A percentile compares a stretch with the other conserved stretches of the same genome.
phyloP scores from a whole-genome alignment of 1,140 invertebrate genomes.

The Dendrolimus punctatus region DNA sequence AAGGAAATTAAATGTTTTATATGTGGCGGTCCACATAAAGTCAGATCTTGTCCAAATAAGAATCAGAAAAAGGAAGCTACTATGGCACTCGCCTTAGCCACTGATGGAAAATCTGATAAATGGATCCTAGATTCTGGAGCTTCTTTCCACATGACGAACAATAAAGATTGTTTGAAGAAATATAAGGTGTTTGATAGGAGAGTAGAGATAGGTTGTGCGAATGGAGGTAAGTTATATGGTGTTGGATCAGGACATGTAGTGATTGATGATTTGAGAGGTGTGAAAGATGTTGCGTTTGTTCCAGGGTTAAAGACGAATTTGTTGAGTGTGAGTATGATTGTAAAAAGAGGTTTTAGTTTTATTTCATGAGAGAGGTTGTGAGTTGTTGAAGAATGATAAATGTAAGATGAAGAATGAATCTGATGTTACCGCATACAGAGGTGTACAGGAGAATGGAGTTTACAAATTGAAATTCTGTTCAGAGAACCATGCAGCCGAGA shows the following conservation, averaged over 20 bases:
- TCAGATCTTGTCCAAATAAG: not conserved
- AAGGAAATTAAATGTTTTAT: not conserved
- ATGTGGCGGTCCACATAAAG: not conserved
- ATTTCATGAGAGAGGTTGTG: not conserved
- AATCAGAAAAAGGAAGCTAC: not conserved
- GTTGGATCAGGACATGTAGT: too few relatives aligned
- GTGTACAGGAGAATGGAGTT: not conserved
- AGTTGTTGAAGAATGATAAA: not conserved
- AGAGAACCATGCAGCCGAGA: not conserved
- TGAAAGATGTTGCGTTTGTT: too few relatives aligned
- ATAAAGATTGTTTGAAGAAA: not conserved
- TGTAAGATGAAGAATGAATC: not conserved
- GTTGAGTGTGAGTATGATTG: slow-evolving; percentile 1
- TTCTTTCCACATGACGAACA: slow-evolving; percentile 1
- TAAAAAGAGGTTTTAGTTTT: not conserved
- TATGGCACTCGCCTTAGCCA: not conserved
- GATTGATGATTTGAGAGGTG: too few relatives aligned
- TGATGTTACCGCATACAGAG: not conserved
- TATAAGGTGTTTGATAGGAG: not conserved
- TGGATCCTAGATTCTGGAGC: slow-evolving; percentile 2
- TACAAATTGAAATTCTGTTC: not conserved
- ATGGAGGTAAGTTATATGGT: too few relatives aligned
- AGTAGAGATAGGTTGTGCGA: too few relatives aligned
- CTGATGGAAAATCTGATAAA: not conserved
- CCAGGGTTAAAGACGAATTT: not conserved